These are phyloP conservation scores for Kryptolebias ocellatus DNA, from an alignment of 2,797 vertebrate species.

Conservation along the genomic window DNA sequence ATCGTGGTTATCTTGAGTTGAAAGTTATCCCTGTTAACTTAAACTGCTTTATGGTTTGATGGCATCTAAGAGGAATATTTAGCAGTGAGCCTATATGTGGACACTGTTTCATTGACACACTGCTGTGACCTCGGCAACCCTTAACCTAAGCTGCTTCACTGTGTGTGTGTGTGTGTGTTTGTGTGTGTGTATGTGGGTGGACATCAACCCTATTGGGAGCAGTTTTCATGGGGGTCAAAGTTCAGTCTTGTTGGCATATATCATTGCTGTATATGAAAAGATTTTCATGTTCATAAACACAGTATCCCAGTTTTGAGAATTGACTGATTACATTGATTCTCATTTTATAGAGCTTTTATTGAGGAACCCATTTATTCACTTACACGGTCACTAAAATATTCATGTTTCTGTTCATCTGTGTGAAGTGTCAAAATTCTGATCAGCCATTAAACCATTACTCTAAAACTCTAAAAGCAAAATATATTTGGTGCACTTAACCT, in stretches of 20 bases:
- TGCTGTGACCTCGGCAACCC: constrained; percentile 48
- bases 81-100: constrained; percentile 54
- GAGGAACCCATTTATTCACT: no score
- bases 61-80: constrained; percentile 65
- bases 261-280: no score
- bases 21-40: background rate
- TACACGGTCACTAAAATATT: no score
- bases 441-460: no score
- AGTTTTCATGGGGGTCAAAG: background rate
- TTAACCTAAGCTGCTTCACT: background rate
- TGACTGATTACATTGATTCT: no score
- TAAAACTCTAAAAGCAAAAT: no score
- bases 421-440: no score
- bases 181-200: constrained; percentile 11
- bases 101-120: constrained; percentile 66
- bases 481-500: no score
- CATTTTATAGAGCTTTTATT: no score
- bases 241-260: background rate
- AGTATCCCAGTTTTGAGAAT: background rate
- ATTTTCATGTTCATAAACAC: background rate
- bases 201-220: no score
- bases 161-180: background rate
- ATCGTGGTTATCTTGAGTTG: no score
- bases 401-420: no score
- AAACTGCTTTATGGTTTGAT: constrained; percentile 44